Evolutionary conservation across 1,140 invertebrate species (phyloP).

Genomic region (Camponotus floridanus): DNA sequence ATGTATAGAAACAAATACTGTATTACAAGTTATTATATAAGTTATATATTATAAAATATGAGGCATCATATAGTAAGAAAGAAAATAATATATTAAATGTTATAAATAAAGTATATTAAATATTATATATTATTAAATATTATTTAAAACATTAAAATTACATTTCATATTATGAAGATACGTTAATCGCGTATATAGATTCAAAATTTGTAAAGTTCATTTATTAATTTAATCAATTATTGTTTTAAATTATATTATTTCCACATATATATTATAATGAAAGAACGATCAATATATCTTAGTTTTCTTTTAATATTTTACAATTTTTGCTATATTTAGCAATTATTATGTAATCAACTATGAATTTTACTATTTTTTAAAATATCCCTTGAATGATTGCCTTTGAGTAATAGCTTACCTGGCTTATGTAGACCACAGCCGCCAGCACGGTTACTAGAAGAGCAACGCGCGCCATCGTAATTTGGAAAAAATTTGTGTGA

Average conservation of each 20-base stretch:
- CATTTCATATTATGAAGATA: neutral
- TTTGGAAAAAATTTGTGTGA: neutral
- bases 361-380: neutral
- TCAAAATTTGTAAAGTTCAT: too few relatives aligned
- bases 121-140: neutral
- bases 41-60: too few relatives aligned
- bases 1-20: neutral
- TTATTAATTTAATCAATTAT: too few relatives aligned
- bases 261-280: too few relatives aligned
- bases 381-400: neutral
- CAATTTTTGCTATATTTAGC: too few relatives aligned
- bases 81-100: neutral
- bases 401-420: slow-evolving; percentile 19
- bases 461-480: slow-evolving; percentile 25
- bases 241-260: too few relatives aligned
- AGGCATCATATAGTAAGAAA: too few relatives aligned
- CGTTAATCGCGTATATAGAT: too few relatives aligned
- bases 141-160: neutral
- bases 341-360: neutral
- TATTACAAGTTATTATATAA: too few relatives aligned
- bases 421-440: neutral
- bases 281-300: too few relatives aligned
- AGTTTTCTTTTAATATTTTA: too few relatives aligned
- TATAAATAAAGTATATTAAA: neutral
- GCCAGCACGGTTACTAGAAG: slow-evolving; percentile 4